Percentiles rank a stretch among this genome's conserved stretches.
These are phyloP conservation scores for Acridotheres tristis DNA, from an alignment of 2,797 vertebrate genomes.

Conservation along the genomic window DNA sequence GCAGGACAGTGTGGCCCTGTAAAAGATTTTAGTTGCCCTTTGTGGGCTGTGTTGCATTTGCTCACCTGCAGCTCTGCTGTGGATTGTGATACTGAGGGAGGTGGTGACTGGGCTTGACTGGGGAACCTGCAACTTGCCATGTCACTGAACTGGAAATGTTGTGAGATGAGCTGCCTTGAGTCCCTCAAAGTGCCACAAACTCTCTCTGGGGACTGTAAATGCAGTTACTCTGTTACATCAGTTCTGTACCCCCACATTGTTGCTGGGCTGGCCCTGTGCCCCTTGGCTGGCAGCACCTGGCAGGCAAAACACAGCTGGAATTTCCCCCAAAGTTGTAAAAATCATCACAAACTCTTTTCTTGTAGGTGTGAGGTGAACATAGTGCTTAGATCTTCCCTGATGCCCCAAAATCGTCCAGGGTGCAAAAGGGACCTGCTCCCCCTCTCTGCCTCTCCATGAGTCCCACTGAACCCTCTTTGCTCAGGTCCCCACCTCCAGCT, in stretches of 20 bases:
- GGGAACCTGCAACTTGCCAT: not conserved
- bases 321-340: not conserved
- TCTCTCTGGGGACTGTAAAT: not conserved
- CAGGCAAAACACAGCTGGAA: not conserved
- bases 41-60: not conserved
- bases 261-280: not conserved
- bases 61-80: not conserved
- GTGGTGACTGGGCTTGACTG: not conserved
- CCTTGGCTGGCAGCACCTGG: not conserved
- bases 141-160: not conserved
- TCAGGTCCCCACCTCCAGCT: not conserved
- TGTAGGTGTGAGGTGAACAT: not conserved
- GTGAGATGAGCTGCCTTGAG: not conserved
- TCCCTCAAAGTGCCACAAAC: fast-evolving
- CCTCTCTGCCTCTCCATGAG: not conserved
- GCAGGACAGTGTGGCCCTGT: not conserved
- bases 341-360: not conserved
- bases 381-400: not conserved
- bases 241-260: fast-evolving
- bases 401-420: not conserved
- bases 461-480: not conserved
- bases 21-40: not conserved
- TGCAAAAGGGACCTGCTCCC: not conserved
- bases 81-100: not conserved
- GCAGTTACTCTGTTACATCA: fast-evolving